Evolutionary conservation across 2,113 vertebrate species (phyloP).

Genomic region (Helogale parvula): DNA sequence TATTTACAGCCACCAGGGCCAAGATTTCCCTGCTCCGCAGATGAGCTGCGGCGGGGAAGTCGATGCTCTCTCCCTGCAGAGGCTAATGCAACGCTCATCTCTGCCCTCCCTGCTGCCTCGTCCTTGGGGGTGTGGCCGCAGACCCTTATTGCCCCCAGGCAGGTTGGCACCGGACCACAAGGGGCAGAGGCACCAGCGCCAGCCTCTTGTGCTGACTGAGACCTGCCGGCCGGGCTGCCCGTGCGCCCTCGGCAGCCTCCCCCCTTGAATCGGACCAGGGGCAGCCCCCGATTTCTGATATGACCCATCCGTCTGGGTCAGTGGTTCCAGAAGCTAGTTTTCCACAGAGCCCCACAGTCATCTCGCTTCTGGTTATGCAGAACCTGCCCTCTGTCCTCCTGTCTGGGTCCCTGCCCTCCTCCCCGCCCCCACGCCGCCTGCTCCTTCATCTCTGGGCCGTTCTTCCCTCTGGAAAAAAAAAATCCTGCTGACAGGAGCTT

Average conservation of each 20-base stretch:
- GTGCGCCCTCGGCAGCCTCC: rapidly evolving
- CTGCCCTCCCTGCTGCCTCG: rapidly evolving
- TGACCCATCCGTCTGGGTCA: rapidly evolving
- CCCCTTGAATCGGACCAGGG: rapidly evolving
- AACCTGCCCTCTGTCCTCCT: slow-evolving; percentile 60
- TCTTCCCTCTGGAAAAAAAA: slow-evolving; percentile 60
- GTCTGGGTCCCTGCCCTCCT: slow-evolving; percentile 58
- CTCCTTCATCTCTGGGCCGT: slow-evolving; percentile 39
- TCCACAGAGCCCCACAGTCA: neutral
- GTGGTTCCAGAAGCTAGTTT: neutral
- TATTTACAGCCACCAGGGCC: neutral
- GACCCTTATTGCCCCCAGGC: neutral
- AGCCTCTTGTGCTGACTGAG: rapidly evolving
- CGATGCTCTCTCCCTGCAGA: neutral
- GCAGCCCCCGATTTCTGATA: rapidly evolving
- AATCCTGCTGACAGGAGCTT: slow-evolving; percentile 79
- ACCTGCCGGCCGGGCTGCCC: rapidly evolving
- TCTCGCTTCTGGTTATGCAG: neutral
- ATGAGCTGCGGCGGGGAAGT: neutral
- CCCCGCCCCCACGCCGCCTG: neutral
- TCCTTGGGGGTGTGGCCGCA: rapidly evolving
- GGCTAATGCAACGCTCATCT: neutral
- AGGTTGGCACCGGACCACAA: rapidly evolving
- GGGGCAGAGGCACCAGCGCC: rapidly evolving
- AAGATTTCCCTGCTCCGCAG: neutral